Evolutionary conservation across 2,113 vertebrate species (phyloP).

Genomic region (Oplegnathus fasciatus): DNA sequence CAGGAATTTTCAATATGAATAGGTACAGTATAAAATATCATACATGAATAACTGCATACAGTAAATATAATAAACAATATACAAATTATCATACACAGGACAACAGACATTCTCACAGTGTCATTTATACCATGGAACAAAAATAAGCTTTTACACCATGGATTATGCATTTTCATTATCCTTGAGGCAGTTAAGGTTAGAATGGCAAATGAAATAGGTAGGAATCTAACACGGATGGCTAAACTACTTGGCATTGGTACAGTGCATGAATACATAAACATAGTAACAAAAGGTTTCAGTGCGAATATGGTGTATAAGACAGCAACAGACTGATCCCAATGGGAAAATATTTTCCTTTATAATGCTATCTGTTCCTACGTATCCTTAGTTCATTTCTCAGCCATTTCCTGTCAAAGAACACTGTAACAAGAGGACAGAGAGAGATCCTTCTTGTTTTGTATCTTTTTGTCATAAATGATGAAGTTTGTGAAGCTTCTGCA

Average conservation of each 20-base stretch:
- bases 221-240: conserved; percentile 45
- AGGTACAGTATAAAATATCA: conserved; percentile 52
- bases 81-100: conserved; percentile 63
- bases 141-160: conserved; percentile 66
- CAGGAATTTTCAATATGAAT: conserved; percentile 47
- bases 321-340: conserved; percentile 32
- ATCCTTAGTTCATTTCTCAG: conserved; percentile 14
- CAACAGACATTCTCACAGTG: conserved; percentile 80
- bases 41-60: conserved; percentile 55
- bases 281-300: conserved; percentile 78
- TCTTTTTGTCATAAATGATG: conserved; percentile 10
- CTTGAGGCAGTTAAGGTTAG: conserved; percentile 79
- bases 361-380: conserved; percentile 12
- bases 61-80: conserved; percentile 68
- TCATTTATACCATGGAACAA: conserved; percentile 66
- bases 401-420: not conserved
- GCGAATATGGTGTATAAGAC: conserved; percentile 66
- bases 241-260: conserved; percentile 63
- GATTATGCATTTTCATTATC: conserved; percentile 61
- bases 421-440: not conserved
- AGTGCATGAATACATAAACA: conserved; percentile 81
- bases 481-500: not conserved
- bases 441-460: conserved; percentile 11
- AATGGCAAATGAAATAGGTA: conserved; percentile 50
- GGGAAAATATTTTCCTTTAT: conserved; percentile 41